A percentile compares a stretch with the other conserved stretches of the same genome.
Conservation (phyloP, 2,113 vertebrate genomes). For the Himantopus leucocephalus region DNA sequence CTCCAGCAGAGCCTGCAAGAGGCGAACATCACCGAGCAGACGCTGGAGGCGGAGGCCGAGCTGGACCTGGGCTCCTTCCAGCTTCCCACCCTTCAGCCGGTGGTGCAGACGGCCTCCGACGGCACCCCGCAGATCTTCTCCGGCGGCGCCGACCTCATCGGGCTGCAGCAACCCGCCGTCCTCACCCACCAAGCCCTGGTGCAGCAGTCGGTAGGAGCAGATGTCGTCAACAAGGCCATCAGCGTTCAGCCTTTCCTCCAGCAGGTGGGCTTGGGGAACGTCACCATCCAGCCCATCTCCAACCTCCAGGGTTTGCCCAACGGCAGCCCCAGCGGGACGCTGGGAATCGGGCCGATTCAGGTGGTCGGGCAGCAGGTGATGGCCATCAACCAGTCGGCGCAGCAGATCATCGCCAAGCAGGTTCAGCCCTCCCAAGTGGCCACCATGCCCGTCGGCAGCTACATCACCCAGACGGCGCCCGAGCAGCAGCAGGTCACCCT, state of each 20-base stretch:
- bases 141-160: constrained; percentile 81
- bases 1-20: constrained; percentile 96
- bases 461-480: constrained; percentile 82
- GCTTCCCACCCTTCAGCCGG: constrained; percentile 86
- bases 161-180: constrained; percentile 79
- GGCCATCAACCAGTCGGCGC: constrained; percentile 91
- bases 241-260: constrained; percentile 94
- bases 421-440: constrained; percentile 70
- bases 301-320: constrained; percentile 90
- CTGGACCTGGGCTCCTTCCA: constrained; percentile 93
- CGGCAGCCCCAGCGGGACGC: constrained; percentile 84
- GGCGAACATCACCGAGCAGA: constrained; percentile 98
- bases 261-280: constrained; percentile 89
- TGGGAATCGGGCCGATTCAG: constrained; percentile 92
- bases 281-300: constrained; percentile 92
- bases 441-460: constrained; percentile 80
- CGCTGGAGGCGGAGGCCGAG: constrained; percentile 90
- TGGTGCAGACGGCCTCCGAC: constrained; percentile 78
- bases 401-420: constrained; percentile 87
- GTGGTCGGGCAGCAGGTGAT: constrained; percentile 95
- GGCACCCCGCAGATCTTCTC: constrained; percentile 84
- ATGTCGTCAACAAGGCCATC: constrained; percentile 94
- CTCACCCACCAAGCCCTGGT: constrained; percentile 88
- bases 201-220: constrained; percentile 79
- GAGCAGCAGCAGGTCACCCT: constrained; percentile 79